Evolutionary conservation across 2,888 invertebrate genomes (phyloP).

Genomic region (Tromatobia lineatoria): DNA sequence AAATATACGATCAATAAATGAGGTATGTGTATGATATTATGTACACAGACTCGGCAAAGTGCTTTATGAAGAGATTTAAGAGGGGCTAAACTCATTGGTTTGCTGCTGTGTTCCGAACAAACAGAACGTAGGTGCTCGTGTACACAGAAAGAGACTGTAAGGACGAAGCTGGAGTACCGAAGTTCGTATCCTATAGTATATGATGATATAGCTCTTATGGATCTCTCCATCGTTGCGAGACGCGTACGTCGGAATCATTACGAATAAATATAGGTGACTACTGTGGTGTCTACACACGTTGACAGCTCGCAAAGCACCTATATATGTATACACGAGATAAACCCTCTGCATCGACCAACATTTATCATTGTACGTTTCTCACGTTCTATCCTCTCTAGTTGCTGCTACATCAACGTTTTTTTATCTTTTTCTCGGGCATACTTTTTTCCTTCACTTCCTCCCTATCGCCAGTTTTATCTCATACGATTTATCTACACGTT

Average conservation of each 20-base stretch:
- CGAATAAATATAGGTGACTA: conserved; percentile 78
- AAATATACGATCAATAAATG: conserved; percentile 38
- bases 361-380: conserved; percentile 35
- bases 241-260: conserved; percentile 71
- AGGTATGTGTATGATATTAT: conserved; percentile 41
- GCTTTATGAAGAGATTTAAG: conserved; percentile 38
- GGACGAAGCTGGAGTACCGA: conserved; percentile 21
- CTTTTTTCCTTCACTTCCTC: background rate
- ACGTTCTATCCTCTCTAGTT: background rate
- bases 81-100: conserved; percentile 57
- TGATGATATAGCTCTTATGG: conserved; percentile 48
- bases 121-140: conserved; percentile 72
- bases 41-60: conserved; percentile 38
- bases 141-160: conserved; percentile 57
- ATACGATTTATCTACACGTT: too few relatives aligned
- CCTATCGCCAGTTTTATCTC: background rate
- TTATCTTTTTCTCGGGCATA: background rate
- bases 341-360: conserved; percentile 45
- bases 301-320: conserved; percentile 23
- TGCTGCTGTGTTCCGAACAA: conserved; percentile 77
- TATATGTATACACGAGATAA: conserved; percentile 41
- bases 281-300: conserved; percentile 66
- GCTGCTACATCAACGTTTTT: background rate
- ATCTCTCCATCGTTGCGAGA: conserved; percentile 57
- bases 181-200: conserved; percentile 50